These are phyloP conservation scores for Samia ricini DNA, from an alignment of 1,140 invertebrate genomes.

Conservation along the genomic window DNA sequence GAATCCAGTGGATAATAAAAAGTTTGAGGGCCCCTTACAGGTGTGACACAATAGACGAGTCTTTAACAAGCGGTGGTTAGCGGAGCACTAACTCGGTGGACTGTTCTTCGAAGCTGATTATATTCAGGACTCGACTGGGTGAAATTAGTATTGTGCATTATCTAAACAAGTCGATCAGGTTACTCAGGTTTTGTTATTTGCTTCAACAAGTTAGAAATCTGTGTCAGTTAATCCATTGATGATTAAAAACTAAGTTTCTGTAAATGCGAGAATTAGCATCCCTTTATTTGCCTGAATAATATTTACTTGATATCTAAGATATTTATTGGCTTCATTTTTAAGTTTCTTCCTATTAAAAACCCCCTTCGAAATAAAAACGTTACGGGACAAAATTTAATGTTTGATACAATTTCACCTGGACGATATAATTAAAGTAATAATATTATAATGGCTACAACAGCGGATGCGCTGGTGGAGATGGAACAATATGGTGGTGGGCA, in stretches of 20 bases:
- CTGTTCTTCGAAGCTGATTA: neutral
- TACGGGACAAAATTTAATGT: too few relatives aligned
- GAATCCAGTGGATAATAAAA: slow-evolving; percentile 41
- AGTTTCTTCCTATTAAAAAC: too few relatives aligned
- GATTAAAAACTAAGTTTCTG: neutral
- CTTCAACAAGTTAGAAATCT: neutral
- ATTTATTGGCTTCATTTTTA: too few relatives aligned
- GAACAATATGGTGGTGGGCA: slow-evolving; percentile 15
- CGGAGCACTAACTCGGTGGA: slow-evolving; percentile 30
- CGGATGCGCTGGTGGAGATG: neutral
- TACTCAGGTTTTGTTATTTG: neutral
- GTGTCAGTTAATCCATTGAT: neutral
- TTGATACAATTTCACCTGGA: neutral
- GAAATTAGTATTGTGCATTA: neutral
- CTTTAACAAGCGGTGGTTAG: slow-evolving; percentile 16
- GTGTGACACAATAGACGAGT: slow-evolving; percentile 35
- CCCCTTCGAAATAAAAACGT: too few relatives aligned
- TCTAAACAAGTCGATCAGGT: neutral
- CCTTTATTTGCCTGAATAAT: neutral
- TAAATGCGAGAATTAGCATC: neutral
- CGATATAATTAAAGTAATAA: neutral
- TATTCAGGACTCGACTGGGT: slow-evolving; percentile 4
- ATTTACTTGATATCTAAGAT: too few relatives aligned
- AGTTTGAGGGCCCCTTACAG: slow-evolving; percentile 51
- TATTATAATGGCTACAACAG: neutral